Evolutionary conservation across 2,888 invertebrate genomes (phyloP).

Genomic region (Dorcus parallelipipedus): DNA sequence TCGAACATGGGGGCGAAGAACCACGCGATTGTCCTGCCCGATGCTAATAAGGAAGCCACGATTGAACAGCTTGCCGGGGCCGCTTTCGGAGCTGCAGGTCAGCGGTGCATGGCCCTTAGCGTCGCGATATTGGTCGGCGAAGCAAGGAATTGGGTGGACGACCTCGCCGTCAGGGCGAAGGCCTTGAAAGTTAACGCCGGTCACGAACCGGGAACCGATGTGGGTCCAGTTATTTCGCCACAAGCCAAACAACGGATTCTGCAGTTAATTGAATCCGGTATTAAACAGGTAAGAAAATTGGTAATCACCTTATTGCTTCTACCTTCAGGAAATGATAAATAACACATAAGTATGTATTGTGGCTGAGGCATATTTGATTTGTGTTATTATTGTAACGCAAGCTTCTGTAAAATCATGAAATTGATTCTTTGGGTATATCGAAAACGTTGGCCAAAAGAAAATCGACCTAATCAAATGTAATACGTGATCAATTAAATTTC

Average conservation of each 20-base stretch:
- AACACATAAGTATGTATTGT: no score
- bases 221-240: constrained; percentile 93
- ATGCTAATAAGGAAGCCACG: constrained; percentile 96
- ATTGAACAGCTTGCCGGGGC: constrained; percentile 87
- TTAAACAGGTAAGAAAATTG: constrained; percentile 47
- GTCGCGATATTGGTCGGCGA: constrained; percentile 89
- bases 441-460: no score
- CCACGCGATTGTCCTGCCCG: constrained; percentile 94
- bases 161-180: constrained; percentile 77
- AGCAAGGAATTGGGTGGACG: constrained; percentile 90
- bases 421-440: no score
- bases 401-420: no score
- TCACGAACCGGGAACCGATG: constrained; percentile 74
- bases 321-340: no score
- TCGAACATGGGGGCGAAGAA: constrained; percentile 99
- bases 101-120: constrained; percentile 98
- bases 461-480: no score
- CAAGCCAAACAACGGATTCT: constrained; percentile 83
- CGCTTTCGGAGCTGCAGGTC: constrained; percentile 98
- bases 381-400: no score
- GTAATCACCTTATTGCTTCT: no score
- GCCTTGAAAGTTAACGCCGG: constrained; percentile 86
- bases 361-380: no score
- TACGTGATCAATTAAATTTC: no score
- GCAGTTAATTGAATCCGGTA: constrained; percentile 75